These are phyloP conservation scores for Saccostrea glomerata DNA, from an alignment of 1,140 invertebrate genomes.

Conservation along the genomic window DNA sequence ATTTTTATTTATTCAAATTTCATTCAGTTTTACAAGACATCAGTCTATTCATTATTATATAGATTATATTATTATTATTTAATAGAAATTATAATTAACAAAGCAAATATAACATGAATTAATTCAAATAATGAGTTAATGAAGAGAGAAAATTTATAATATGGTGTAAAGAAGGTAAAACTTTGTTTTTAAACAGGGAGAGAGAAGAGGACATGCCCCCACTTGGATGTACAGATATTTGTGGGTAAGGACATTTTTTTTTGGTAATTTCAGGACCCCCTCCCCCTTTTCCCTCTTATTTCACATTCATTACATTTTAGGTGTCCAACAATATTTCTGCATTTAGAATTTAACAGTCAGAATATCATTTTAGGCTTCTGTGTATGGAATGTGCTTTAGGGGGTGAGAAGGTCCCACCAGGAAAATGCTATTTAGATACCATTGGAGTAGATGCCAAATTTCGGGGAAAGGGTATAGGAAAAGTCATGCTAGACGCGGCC, in stretches of 20 bases:
- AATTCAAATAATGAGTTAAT: too few species aligned
- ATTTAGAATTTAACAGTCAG: not conserved
- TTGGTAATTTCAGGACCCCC: not conserved
- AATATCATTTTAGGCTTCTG: not conserved
- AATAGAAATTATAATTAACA: too few species aligned
- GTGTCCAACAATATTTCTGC: not conserved
- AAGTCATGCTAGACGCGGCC: conserved; percentile 41
- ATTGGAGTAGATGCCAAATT: conserved; percentile 48
- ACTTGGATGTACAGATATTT: conserved; percentile 20
- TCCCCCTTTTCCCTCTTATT: not conserved
- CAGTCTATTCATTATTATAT: too few species aligned
- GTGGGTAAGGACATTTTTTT: conserved; percentile 16
- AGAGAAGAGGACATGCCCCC: conserved; percentile 8
- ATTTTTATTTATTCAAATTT: not conserved
- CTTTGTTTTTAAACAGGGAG: not conserved
- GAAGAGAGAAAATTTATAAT: not conserved
- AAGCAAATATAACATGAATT: too few species aligned
- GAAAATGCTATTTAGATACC: conserved; percentile 45
- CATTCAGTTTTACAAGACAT: not conserved
- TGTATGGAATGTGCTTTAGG: too few species aligned
- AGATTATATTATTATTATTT: too few species aligned
- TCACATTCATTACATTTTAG: not conserved
- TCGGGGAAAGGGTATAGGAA: conserved; percentile 53
- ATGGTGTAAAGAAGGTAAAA: too few species aligned
- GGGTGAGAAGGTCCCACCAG: not conserved